phyloP scores from a whole-genome alignment of 2,797 vertebrate genomes.

The Furcifer pardalis region DNA sequence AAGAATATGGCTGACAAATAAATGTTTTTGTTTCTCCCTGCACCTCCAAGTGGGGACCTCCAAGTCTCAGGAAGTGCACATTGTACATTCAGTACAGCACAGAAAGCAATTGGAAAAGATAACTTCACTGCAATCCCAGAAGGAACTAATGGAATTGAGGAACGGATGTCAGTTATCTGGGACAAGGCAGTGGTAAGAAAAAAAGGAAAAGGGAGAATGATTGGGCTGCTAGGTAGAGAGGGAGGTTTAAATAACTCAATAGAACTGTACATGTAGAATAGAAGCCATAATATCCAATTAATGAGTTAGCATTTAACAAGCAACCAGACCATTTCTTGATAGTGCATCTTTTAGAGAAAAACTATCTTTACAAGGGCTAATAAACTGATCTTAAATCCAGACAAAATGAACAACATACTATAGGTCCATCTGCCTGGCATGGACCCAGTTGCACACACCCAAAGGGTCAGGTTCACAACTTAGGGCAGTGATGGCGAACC shows the following conservation, averaged over 20 bases:
- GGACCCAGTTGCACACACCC: no score
- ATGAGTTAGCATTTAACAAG: no score
- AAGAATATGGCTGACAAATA: accelerated
- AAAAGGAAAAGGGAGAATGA: constrained; percentile 46
- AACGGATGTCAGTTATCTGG: constrained; percentile 96
- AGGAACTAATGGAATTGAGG: constrained; percentile 95
- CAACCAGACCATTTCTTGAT: no score
- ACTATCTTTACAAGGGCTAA: no score
- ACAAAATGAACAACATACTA: no score
- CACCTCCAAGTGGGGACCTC: constrained; percentile 86
- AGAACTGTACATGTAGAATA: background rate
- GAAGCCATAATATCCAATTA: no score
- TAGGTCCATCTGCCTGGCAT: no score
- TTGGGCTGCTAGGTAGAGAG: no score
- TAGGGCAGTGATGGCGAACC: no score
- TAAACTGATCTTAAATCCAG: no score
- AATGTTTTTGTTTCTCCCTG: constrained; percentile 38
- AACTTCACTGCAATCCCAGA: constrained; percentile 98
- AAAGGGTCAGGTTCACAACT: no score
- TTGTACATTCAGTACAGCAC: constrained; percentile 95
- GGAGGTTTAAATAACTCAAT: background rate
- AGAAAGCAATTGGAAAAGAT: constrained; percentile 97
- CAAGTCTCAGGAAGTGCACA: constrained; percentile 94
- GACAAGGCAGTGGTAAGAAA: constrained; percentile 95
- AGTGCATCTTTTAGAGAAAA: no score